Evolutionary conservation across 1,140 invertebrate species (phyloP).

Genomic region (Palaemon carinicauda): DNA sequence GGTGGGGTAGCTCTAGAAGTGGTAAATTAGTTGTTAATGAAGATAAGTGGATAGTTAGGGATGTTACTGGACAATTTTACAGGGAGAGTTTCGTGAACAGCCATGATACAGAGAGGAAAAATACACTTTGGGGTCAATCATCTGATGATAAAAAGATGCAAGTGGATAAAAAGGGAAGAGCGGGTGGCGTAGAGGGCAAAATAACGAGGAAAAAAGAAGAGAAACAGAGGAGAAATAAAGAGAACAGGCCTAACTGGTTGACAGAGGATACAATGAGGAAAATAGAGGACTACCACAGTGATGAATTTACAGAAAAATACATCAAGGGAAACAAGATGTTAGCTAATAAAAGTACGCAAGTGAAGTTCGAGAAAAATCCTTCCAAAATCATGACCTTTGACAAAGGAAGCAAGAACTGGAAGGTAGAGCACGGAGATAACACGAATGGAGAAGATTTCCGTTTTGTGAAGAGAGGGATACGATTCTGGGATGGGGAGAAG

Average conservation of each 20-base stretch:
- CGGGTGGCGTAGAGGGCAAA: neutral
- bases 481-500: conserved; percentile 32
- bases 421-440: neutral
- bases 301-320: conserved; percentile 9
- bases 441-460: neutral
- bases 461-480: conserved; percentile 36
- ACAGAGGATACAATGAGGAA: conserved; percentile 10
- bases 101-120: neutral
- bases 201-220: neutral
- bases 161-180: neutral
- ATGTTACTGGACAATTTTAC: too few relatives aligned
- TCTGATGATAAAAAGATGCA: neutral
- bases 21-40: too few relatives aligned
- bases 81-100: too few relatives aligned
- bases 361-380: neutral
- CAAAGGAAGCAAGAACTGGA: neutral
- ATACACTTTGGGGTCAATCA: neutral
- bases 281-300: conserved; percentile 38
- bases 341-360: neutral
- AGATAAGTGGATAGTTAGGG: too few relatives aligned
- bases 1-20: too few relatives aligned
- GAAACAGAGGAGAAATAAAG: neutral
- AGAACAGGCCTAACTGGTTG: conserved; percentile 14
- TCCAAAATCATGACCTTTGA: neutral
- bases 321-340: neutral